Conservation (phyloP, 1,140 invertebrate genomes). For the Cydia amplana region DNA sequence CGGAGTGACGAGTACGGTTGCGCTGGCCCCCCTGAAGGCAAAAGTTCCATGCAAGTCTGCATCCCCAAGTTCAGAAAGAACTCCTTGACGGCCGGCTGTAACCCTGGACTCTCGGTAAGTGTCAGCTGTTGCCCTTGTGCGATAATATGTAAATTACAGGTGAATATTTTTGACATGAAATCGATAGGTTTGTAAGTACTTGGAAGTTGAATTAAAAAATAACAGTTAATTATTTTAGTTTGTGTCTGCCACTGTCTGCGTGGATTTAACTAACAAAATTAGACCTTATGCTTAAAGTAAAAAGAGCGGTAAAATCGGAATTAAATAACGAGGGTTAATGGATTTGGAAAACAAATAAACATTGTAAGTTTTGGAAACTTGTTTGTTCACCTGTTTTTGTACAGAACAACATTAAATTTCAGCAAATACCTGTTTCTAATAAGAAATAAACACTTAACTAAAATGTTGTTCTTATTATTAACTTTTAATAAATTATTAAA, state of each 20-base stretch:
- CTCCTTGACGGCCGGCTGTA: slow-evolving; percentile 75
- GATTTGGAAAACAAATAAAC: neutral
- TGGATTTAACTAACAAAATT: neutral
- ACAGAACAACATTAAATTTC: too few relatives aligned
- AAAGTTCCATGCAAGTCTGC: slow-evolving; percentile 69
- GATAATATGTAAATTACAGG: neutral
- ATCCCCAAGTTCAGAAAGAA: slow-evolving; percentile 74
- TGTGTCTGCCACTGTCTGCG: neutral
- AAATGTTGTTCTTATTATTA: too few relatives aligned
- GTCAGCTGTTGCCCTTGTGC: neutral
- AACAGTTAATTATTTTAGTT: neutral
- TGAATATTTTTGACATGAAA: slow-evolving; percentile 9
- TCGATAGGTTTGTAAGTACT: neutral
- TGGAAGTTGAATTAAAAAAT: neutral
- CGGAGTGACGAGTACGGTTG: slow-evolving; percentile 82
- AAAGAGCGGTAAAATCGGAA: neutral
- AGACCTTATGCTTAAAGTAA: neutral
- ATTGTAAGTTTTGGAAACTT: neutral
- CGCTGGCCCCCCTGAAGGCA: slow-evolving; percentile 65
- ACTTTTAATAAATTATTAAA: too few relatives aligned
- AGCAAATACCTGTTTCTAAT: too few relatives aligned
- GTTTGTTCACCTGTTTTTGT: too few relatives aligned
- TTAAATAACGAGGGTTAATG: too few relatives aligned
- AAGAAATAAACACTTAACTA: too few relatives aligned
- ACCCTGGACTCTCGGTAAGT: slow-evolving; percentile 78